Percentiles rank a stretch among this genome's conserved stretches.
phyloP scores from a whole-genome alignment of 2,797 vertebrate species.

The Catharus ustulatus region DNA sequence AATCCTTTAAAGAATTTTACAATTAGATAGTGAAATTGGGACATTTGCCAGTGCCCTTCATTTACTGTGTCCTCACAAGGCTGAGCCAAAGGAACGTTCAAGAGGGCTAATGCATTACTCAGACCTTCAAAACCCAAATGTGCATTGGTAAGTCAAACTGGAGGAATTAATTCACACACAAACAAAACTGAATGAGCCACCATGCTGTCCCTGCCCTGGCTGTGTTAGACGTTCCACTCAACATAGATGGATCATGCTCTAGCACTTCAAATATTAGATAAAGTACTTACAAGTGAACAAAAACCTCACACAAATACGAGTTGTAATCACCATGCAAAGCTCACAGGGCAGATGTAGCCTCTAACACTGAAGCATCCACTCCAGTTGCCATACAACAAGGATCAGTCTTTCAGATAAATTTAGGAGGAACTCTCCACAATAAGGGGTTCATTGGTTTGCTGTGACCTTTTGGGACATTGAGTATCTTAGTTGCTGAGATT shows the following conservation, averaged over 20 bases:
- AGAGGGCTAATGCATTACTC: neutral
- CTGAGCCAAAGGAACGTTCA: conserved; percentile 11
- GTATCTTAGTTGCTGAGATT: neutral
- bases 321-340: conserved; percentile 67
- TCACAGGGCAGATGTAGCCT: conserved; percentile 63
- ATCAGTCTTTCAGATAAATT: conserved; percentile 50
- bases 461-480: conserved; percentile 22
- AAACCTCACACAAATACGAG: neutral
- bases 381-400: conserved; percentile 42
- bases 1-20: neutral
- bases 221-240: conserved; percentile 26
- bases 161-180: conserved; percentile 32
- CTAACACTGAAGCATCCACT: conserved; percentile 58
- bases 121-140: conserved; percentile 14
- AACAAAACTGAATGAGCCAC: conserved; percentile 37
- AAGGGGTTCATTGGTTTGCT: conserved; percentile 10
- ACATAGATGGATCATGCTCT: conserved; percentile 54
- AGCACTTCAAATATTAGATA: conserved; percentile 2
- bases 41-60: conserved; percentile 43
- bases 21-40: neutral
- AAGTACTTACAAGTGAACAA: neutral
- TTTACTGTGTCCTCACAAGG: conserved; percentile 30
- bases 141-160: neutral
- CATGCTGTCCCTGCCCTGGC: conserved; percentile 66
- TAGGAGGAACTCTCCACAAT: neutral